Conservation (phyloP, 2,888 invertebrate genomes). For the Liodrosophila aerea region DNA sequence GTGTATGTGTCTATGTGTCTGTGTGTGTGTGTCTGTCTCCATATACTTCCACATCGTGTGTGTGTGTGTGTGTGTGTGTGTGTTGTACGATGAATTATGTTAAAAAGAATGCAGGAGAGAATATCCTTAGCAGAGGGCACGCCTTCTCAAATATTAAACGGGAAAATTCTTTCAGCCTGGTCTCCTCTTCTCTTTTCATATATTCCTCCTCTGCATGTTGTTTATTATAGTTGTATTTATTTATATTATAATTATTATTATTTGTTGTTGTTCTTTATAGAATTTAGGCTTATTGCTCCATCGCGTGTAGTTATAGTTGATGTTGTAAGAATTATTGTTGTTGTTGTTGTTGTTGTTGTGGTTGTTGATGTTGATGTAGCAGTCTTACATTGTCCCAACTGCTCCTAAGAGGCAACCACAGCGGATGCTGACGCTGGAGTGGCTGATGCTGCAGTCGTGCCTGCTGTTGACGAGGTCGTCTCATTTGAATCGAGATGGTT, state of each 20-base stretch:
- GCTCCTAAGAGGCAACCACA: slow-evolving; percentile 58
- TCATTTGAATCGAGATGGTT: slow-evolving; percentile 66
- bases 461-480: slow-evolving; percentile 27
- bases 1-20: slow-evolving; percentile 11
- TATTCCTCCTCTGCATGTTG: slow-evolving; percentile 32
- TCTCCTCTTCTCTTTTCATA: no score
- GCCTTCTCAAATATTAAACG: slow-evolving; percentile 7
- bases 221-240: slow-evolving; percentile 12
- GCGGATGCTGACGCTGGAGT: slow-evolving; percentile 30
- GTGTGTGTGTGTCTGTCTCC: no score
- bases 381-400: slow-evolving; percentile 27
- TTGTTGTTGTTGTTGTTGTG: slow-evolving; percentile 32
- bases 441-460: slow-evolving; percentile 29
- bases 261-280: slow-evolving; percentile 24
- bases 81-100: no score
- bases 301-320: slow-evolving; percentile 7
- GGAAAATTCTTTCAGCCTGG: slow-evolving; percentile 5
- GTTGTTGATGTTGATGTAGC: slow-evolving; percentile 35
- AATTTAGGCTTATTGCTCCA: slow-evolving; percentile 27
- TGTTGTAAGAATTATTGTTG: slow-evolving; percentile 22
- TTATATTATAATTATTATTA: slow-evolving; percentile 27
- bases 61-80: slow-evolving; percentile 11
- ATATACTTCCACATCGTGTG: no score
- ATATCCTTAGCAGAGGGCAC: background rate
- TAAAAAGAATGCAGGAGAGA: background rate